Base-by-base conservation (phyloP, 2,797 vertebrate species). In the Loriculus beryllinus region DNA sequence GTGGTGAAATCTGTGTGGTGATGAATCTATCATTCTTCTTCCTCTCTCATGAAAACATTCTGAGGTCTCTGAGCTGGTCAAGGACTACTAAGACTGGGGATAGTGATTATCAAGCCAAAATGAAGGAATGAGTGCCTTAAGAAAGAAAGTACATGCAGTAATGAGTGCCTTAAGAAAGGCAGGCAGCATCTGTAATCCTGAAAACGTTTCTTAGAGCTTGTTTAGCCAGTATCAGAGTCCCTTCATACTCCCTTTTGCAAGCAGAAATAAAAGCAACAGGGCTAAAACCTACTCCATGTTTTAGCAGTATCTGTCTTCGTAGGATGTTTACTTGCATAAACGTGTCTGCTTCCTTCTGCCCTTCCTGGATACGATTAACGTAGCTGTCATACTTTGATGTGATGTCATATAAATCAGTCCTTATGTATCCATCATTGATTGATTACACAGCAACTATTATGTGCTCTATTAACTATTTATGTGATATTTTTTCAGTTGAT, bases 291-390 rank as follows among this genome's bases (percentile, higher is more conserved):
- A 28, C 51, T 23, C 43, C 40, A 37, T 26, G 25, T 35, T 92
- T 90, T 90, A 86, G 48, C 59, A 91, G 40, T 49, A 70, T 84
- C 80, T 94, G 23, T 70, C 80, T 90, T 90, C 49, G 2, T 91
- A 82, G 92, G 59, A 82, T 51, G 51, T 79, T 81, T 67, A 79
- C 12, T 37, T 83, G 78, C 64, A 78, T 82, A 82, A 84, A 56
- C 23, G 33, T 20, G 12, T 45, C 69, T 2, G 1, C n/a, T 91
- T 91, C 64, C 56, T 84, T 71, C 43, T 47, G 39, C 39, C 31
- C 33, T 89, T 93, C 54, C 72, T 75, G 62, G 37, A 20, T 45
- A 18, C 21, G 39, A 1, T 82, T 79, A 76, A 70, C 1, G 2
- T 57, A 47, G 57, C 35, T 74, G 45, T 75, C 57, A 47, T 47